Evolutionary conservation across 2,888 invertebrate genomes (phyloP).

Genomic region (Pteria penguin): DNA sequence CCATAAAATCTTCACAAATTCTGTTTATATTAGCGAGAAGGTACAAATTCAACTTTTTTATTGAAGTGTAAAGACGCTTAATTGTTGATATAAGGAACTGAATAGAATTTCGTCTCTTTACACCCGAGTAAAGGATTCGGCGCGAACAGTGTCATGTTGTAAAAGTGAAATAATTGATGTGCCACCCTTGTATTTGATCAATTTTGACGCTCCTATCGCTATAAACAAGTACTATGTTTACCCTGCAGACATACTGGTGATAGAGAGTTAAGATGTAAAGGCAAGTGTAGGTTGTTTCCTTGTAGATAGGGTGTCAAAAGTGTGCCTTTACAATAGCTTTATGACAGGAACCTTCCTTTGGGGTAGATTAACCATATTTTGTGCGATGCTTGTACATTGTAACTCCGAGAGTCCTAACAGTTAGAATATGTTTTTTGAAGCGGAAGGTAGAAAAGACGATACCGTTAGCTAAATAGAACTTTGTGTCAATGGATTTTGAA

Average conservation of each 20-base stretch:
- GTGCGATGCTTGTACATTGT: not conserved
- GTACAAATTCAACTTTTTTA: constrained; percentile 16
- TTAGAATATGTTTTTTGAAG: not conserved
- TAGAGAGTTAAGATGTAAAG: not conserved
- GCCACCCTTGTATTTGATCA: not conserved
- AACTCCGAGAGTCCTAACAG: not conserved
- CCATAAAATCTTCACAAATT: constrained; percentile 18
- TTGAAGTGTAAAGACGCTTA: constrained; percentile 15
- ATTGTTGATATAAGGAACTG: not conserved
- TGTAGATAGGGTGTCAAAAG: not conserved
- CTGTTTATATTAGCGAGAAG: constrained; percentile 21
- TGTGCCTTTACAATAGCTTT: not conserved
- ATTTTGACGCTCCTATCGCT: not conserved
- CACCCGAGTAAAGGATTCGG: not conserved
- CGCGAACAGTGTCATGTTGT: not conserved
- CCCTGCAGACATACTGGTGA: not conserved
- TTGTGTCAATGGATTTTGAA: too few relatives aligned
- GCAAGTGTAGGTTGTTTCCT: not conserved
- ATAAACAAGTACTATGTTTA: not conserved
- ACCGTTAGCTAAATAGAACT: too few relatives aligned
- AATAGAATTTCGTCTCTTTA: not conserved
- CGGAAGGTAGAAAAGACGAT: not conserved
- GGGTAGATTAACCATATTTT: not conserved
- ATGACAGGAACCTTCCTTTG: not conserved
- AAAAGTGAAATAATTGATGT: not conserved